phyloP scores from a whole-genome alignment of 1,140 invertebrate species.

The Caenorhabditis latens region DNA sequence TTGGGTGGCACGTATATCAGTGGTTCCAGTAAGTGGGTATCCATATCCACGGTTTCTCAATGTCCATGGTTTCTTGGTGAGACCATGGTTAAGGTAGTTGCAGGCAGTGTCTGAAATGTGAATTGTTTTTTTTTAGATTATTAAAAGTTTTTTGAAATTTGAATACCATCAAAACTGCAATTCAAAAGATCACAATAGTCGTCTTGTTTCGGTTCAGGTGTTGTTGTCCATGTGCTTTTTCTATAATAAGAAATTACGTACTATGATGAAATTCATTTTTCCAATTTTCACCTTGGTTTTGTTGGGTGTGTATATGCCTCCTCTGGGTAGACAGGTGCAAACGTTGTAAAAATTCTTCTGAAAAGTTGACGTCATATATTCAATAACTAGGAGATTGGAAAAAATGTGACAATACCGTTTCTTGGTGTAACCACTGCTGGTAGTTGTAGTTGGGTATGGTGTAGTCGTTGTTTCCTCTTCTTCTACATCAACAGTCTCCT shows the following conservation, averaged over 20 bases:
- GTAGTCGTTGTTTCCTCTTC: conserved; percentile 8
- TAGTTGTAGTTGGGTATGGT: not conserved
- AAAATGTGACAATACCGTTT: not conserved
- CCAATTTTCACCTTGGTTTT: not conserved
- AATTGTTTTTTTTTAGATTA: too few species aligned
- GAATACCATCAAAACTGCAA: conserved; percentile 74
- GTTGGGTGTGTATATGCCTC: conserved; percentile 4
- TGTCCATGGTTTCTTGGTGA: conserved; percentile 77
- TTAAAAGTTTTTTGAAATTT: too few species aligned
- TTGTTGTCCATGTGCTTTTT: conserved; percentile 43
- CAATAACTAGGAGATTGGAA: not conserved
- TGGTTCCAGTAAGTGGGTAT: conserved; percentile 64
- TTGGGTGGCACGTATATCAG: conserved; percentile 65
- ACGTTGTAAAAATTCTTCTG: conserved; percentile 2
- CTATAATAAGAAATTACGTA: not conserved
- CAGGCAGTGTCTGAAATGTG: conserved; percentile 74
- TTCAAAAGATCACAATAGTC: conserved; percentile 76
- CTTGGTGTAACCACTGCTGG: not conserved
- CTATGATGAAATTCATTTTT: not conserved
- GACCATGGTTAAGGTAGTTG: conserved; percentile 75
- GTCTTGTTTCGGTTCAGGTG: conserved; percentile 57
- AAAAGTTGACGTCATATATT: not conserved
- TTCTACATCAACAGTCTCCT: not conserved
- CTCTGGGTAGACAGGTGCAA: conserved; percentile 36
- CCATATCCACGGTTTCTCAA: conserved; percentile 72